Evolutionary conservation across 1,140 invertebrate species (phyloP).

Genomic region (Aphaenogaster ashmeadi): DNA sequence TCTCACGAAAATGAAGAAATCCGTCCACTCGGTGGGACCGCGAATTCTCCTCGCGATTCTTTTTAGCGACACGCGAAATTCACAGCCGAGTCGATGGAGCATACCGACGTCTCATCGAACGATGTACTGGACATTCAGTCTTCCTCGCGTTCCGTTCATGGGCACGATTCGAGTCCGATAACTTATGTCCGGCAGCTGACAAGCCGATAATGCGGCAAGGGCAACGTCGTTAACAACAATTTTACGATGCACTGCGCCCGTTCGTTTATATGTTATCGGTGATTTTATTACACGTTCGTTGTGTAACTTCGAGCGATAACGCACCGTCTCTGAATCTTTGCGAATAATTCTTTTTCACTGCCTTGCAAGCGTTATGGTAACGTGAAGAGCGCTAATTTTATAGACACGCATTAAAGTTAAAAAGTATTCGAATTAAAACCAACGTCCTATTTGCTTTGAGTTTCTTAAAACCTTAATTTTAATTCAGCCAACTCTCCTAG

Average conservation of each 20-base stretch:
- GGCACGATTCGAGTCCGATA: neutral
- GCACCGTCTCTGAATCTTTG: neutral
- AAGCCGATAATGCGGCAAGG: neutral
- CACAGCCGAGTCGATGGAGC: neutral
- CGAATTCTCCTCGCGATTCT: neutral
- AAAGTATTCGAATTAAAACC: neutral
- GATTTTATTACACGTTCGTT: neutral
- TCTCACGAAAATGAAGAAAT: constrained; percentile 18
- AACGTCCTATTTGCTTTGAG: neutral
- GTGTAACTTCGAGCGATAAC: constrained; percentile 13
- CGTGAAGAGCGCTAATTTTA: neutral
- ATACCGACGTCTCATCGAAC: neutral
- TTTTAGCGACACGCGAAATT: neutral
- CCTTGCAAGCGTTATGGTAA: neutral
- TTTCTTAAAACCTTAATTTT: constrained; percentile 6
- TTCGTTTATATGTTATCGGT: constrained; percentile 15
- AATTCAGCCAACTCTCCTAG: neutral
- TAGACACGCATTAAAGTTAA: neutral
- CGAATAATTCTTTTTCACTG: neutral
- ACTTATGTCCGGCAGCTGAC: neutral
- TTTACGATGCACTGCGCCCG: neutral
- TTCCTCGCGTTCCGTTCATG: neutral
- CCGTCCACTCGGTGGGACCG: neutral
- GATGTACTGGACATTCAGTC: neutral
- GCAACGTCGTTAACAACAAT: neutral